phyloP scores from a whole-genome alignment of 2,888 invertebrate genomes.

The Microctonus brassicae region DNA sequence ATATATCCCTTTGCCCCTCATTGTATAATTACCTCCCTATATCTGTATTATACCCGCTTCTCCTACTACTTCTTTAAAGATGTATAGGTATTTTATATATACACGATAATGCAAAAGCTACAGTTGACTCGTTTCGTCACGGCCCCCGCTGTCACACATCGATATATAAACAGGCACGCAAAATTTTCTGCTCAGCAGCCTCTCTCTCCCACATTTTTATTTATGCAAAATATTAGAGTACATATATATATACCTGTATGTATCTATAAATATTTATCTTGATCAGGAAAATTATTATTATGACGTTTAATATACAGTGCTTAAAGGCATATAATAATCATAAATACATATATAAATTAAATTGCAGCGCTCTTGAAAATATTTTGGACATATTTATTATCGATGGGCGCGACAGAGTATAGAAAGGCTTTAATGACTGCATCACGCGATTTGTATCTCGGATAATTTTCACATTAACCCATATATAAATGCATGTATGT shows the following conservation, averaged over 20 bases:
- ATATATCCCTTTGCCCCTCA: not conserved
- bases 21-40: not conserved
- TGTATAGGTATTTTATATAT: not conserved
- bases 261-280: conserved; percentile 3
- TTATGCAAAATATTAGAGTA: not conserved
- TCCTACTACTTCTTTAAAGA: conserved; percentile 10
- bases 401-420: not conserved
- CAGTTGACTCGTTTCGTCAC: conserved; percentile 32
- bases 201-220: not conserved
- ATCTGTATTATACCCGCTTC: not conserved
- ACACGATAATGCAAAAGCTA: not conserved
- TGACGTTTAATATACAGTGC: not conserved
- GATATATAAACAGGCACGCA: conserved; percentile 25
- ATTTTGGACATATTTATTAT: conserved; percentile 3
- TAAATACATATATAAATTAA: not conserved
- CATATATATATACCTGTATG: not conserved
- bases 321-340: not conserved
- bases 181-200: not conserved
- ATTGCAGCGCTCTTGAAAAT: not conserved
- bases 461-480: not conserved
- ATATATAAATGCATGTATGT: not conserved
- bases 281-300: not conserved
- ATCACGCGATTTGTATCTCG: conserved; percentile 1
- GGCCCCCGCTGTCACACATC: conserved; percentile 38
- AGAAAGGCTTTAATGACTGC: not conserved